phyloP scores from a whole-genome alignment of 2,797 vertebrate genomes.

The Amblyopsis hoosieri region DNA sequence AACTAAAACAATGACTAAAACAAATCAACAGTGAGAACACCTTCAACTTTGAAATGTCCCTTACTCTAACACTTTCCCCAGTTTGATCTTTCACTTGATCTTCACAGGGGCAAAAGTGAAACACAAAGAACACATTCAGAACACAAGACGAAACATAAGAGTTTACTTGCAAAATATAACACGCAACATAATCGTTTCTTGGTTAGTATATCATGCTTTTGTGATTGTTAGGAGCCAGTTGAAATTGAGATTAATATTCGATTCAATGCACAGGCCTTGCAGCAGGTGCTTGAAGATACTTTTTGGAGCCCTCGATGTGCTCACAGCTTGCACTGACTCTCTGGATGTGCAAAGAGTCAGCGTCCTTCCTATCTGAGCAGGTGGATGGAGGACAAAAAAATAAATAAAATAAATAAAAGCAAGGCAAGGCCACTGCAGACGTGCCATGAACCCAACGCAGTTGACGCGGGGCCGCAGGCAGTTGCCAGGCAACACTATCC shows the following conservation, averaged over 20 bases:
- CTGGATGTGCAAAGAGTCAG: slow-evolving; percentile 8
- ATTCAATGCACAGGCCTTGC: too few relatives aligned
- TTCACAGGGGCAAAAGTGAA: too few relatives aligned
- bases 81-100: too few relatives aligned
- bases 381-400: slow-evolving; percentile 50
- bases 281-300: neutral
- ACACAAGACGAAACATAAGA: too few relatives aligned
- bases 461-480: slow-evolving; percentile 68
- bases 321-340: neutral
- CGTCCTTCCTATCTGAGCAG: slow-evolving; percentile 42
- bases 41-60: too few relatives aligned
- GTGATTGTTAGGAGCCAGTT: too few relatives aligned
- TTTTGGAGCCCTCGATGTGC: neutral
- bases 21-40: neutral
- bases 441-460: slow-evolving; percentile 61
- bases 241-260: too few relatives aligned
- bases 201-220: too few relatives aligned
- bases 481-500: slow-evolving; percentile 80
- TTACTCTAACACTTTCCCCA: too few relatives aligned
- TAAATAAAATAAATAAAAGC: slow-evolving; percentile 1
- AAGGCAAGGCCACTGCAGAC: slow-evolving; percentile 55
- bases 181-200: too few relatives aligned
- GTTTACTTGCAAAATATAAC: too few relatives aligned
- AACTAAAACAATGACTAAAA: neutral
- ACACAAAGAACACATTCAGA: too few relatives aligned